Base-by-base conservation (phyloP, 2,797 vertebrate species). In the Urosaurus nigricauda region DNA sequence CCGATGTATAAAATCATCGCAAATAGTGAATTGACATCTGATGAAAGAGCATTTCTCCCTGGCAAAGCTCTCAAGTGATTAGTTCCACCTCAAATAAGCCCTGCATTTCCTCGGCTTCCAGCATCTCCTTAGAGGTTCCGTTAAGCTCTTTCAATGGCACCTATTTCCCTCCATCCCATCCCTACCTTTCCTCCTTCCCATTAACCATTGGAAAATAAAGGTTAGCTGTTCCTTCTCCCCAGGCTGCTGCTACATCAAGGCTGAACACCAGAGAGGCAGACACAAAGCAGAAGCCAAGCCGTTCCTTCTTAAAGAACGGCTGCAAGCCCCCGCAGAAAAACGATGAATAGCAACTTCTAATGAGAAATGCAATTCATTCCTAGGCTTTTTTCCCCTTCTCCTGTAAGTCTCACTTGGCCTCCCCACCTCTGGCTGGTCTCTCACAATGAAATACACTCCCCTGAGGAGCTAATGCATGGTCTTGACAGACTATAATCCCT, bases 181-280 rank as follows among this genome's bases (percentile, higher is more conserved):
- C 16, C 26, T 14, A 5, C 19, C 3, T 3, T 35, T 1, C 11
- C 19, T n/a, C 3, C 8, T 43, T 60, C 4, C 83, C 77, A 83
- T 86, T 74, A 89, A 58, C 79, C 60, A 83, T 40, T 0, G 0
- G 70, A 65, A 91, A 88, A 90, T 79, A 79, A 91, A 91, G 35
- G 56, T 47, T 74, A 87, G 81, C 70, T 26, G 12, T 81, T 87
- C 26, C 16, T 68, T 87, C 77, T 65, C 89, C 86, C 83, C 73
- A 71, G 88, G 89, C 71, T 90, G 79, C 82, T 26, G 0, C 79
- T 75, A 65, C 85, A 82, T 79, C 89, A 85, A 89, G 73, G 79
- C 87, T 79, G 79, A 3, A 0, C 43, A 2, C 0, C 0, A 37
- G 79, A 86, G 51, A 17, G 73, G 86, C 85, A 56, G 87, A 84